Evolutionary conservation across 2,888 invertebrate species (phyloP).

Genomic region (Aspidiotus rigidus): DNA sequence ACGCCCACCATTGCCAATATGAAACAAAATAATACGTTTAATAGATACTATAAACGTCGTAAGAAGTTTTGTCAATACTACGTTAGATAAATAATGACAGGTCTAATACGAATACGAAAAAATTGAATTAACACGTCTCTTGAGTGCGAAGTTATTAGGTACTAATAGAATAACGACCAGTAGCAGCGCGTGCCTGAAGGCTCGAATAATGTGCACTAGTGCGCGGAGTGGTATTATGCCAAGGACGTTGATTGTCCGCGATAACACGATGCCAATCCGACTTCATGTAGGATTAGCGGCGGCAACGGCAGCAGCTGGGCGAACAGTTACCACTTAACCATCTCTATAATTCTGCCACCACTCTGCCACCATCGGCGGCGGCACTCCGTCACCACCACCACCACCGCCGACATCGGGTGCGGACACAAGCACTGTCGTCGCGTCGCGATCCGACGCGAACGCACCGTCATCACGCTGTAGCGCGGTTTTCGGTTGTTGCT

Average conservation of each 20-base stretch:
- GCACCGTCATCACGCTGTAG: too few relatives aligned
- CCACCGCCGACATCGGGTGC: too few relatives aligned
- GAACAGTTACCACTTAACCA: slow-evolving; percentile 1
- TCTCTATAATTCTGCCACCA: not conserved
- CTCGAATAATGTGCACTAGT: not conserved
- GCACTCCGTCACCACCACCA: not conserved
- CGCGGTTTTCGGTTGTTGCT: slow-evolving; percentile 1
- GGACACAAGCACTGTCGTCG: too few relatives aligned
- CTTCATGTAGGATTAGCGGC: not conserved
- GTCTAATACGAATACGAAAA: not conserved
- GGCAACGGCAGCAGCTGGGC: slow-evolving; percentile 1
- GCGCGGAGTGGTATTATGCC: slow-evolving; percentile 23
- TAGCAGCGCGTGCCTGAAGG: slow-evolving; percentile 4
- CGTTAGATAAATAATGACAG: too few relatives aligned
- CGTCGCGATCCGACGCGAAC: too few relatives aligned
- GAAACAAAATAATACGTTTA: too few relatives aligned
- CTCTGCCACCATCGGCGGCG: not conserved
- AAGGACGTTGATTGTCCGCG: slow-evolving; percentile 32
- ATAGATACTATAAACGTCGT: too few relatives aligned
- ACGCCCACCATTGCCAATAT: too few relatives aligned
- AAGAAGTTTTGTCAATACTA: too few relatives aligned
- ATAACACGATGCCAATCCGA: slow-evolving; percentile 5
- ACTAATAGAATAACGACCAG: not conserved
- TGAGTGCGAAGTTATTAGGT: not conserved
- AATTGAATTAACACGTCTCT: not conserved